phyloP scores from a whole-genome alignment of 2,888 invertebrate genomes.

The Chymomyza fuscimana region DNA sequence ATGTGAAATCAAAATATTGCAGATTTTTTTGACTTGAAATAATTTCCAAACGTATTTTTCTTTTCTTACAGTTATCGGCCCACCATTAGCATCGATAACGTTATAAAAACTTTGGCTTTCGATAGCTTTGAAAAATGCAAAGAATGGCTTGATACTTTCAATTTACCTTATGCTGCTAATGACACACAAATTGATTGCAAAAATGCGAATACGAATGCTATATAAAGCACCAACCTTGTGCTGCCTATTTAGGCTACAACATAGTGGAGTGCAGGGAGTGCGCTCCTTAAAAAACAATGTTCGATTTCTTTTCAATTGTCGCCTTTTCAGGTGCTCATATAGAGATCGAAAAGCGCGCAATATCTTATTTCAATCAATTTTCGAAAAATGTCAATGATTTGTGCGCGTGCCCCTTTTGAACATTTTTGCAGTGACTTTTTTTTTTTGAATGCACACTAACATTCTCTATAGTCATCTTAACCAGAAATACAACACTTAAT shows the following conservation, averaged over 20 bases:
- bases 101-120: conserved; percentile 94
- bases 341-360: background rate
- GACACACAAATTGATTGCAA: conserved; percentile 94
- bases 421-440: conserved; percentile 8
- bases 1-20: conserved; percentile 7
- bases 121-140: conserved; percentile 89
- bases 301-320: background rate
- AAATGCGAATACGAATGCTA: conserved; percentile 79
- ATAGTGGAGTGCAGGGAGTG: background rate
- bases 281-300: background rate
- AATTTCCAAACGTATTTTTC: conserved; percentile 2
- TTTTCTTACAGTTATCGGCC: conserved; percentile 93
- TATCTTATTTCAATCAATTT: background rate
- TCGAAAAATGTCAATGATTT: background rate
- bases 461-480: too few relatives aligned
- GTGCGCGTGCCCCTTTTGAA: conserved; percentile 40
- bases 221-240: conserved; percentile 49
- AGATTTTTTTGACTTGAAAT: background rate
- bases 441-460: background rate
- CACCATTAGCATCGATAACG: conserved; percentile 91
- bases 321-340: background rate
- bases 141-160: conserved; percentile 92
- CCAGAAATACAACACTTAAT: background rate
- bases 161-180: conserved; percentile 84
- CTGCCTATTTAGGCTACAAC: background rate